These are phyloP conservation scores for Pharmacophagus antenor DNA, from an alignment of 2,888 invertebrate species.

Conservation along the genomic window DNA sequence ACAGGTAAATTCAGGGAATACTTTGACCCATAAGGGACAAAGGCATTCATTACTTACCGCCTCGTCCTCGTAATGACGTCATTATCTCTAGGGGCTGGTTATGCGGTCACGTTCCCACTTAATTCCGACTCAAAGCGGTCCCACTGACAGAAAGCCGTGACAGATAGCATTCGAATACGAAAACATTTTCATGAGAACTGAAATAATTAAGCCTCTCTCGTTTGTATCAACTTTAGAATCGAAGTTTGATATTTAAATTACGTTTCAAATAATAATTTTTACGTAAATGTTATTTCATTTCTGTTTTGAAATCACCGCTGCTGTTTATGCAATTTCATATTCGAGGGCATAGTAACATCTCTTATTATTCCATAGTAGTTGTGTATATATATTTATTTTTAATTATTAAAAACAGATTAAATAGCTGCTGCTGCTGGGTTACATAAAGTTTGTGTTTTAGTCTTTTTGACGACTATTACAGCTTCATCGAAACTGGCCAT, in stretches of 20 bases:
- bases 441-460: too few species aligned
- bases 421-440: too few species aligned
- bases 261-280: not conserved
- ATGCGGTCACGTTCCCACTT: conserved; percentile 59
- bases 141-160: conserved; percentile 22
- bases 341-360: too few species aligned
- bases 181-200: conserved; percentile 19
- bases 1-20: conserved; percentile 30
- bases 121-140: conserved; percentile 38
- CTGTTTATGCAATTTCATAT: too few species aligned
- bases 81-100: conserved; percentile 60
- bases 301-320: too few species aligned
- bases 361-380: too few species aligned
- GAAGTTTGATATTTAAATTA: not conserved
- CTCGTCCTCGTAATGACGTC: conserved; percentile 67
- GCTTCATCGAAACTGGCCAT: too few species aligned
- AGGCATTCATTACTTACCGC: conserved; percentile 33
- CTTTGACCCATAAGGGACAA: conserved; percentile 35
- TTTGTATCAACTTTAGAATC: not conserved
- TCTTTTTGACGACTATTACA: too few species aligned
- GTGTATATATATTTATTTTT: too few species aligned
- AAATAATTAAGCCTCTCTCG: not conserved
- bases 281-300: too few species aligned
- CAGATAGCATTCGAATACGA: conserved; percentile 17
- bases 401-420: too few species aligned